A percentile compares a stretch with the other conserved stretches of the same genome.
Evolutionary conservation across 2,113 vertebrate genomes (phyloP).

Genomic region (Siniperca knerii): DNA sequence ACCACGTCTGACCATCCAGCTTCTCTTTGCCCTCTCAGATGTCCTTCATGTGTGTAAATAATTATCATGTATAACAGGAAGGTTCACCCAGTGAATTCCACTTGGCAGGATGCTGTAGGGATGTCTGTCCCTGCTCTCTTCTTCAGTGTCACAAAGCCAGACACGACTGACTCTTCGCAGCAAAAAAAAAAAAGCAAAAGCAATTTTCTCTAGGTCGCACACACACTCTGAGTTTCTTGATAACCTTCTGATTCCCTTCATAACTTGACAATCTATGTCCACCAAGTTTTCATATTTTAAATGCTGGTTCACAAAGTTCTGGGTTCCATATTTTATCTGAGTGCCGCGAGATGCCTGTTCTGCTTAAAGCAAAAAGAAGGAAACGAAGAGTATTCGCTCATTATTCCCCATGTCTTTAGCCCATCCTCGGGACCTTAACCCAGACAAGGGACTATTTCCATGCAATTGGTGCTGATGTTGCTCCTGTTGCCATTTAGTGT

Average conservation of each 20-base stretch:
- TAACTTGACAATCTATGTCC: conserved; percentile 48
- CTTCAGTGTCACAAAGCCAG: conserved; percentile 42
- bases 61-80: conserved; percentile 47
- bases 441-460: conserved; percentile 55
- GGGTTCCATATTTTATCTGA: conserved; percentile 57
- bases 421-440: conserved; percentile 55
- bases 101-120: conserved; percentile 38
- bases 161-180: conserved; percentile 38
- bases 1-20: conserved; percentile 2
- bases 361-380: conserved; percentile 31
- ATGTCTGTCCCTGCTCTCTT: conserved; percentile 29
- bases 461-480: conserved; percentile 77
- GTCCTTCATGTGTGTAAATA: conserved; percentile 37
- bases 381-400: conserved; percentile 41
- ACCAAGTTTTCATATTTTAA: conserved; percentile 62
- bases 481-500: conserved; percentile 66
- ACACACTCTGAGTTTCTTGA: conserved; percentile 4
- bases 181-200: too few species aligned
- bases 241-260: conserved; percentile 47
- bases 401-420: conserved; percentile 61
- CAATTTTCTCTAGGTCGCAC: background rate
- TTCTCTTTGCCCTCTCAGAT: conserved; percentile 8
- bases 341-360: conserved; percentile 33
- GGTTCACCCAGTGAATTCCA: conserved; percentile 25
- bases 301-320: conserved; percentile 35